Base-by-base conservation (phyloP, 2,888 invertebrate species). In the Masnerella sp. region DNA sequence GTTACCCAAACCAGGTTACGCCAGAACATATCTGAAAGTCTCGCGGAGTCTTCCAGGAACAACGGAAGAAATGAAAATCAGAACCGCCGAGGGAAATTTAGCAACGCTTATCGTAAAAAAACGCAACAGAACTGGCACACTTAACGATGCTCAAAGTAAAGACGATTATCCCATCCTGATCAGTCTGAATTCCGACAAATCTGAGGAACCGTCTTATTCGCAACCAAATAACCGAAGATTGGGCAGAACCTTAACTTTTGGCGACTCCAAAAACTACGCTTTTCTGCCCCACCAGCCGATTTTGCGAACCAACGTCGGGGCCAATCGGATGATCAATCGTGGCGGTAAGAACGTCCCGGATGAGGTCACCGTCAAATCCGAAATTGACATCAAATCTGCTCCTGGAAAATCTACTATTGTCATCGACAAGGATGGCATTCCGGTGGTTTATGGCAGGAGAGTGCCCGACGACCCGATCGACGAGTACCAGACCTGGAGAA, bases 381-480 rank as follows among this genome's bases (percentile, higher is more conserved):
- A 90, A 36, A 90, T 90, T 32, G 89, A 89, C 72, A 93, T 93
- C 77, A 91, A 91, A 51, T 58, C 81, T 0, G 5, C 8, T 1
- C 79, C 83, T 0, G 91, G 90, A 9, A 89, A 93, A 49, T 91
- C 92, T 1, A 89, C 92, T 4, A 88, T 93, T 73, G 90, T 92
- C 5, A 83, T 94, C 1, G 93, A 92, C 49, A 88, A 89, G 4
- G 93, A 94, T 79, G 94, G 93, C 0, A 93, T 94, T 18, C 94
- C 95, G 0, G 91, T 95, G 49, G 93, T 96, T 42, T 93, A 95
- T 54, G 95, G 95, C 0, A 91, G 94, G 0, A 90, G 96, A 65
- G 92, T 95, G 34, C 96, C 96, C 0, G 96, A 96, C 82, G 94
- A 95, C 77, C 94, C 94, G 61, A 92, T 92, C 47, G 95, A 95